Base-by-base conservation (phyloP, 2,113 vertebrate genomes). In the Machaerirhynchus nigripectus region DNA sequence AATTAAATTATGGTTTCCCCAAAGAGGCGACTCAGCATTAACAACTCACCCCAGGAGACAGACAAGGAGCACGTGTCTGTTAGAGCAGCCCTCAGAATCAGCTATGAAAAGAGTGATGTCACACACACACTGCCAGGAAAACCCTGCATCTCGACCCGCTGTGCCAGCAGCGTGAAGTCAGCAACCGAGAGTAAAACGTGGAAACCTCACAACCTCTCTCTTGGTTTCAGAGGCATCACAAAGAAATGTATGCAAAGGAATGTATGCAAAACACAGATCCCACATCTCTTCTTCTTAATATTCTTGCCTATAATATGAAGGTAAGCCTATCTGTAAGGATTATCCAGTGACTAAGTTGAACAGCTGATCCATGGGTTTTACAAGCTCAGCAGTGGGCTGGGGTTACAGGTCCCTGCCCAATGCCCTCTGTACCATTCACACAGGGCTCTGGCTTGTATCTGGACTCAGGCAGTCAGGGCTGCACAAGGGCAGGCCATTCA, bases 91-190 rank as follows among this genome's bases (percentile, higher is more conserved):
- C 35, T 61, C 20, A 10, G 46, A 80, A 86, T 46, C 28, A 61
- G 63, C 59, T 31, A 31, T 3, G 2, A 42, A 64, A 86, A 52
- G 33, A 60, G 30, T 33, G 21, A 52, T 26, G 53, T n/a, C 55
- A 77, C 49, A 56, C 1, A 56, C 1, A 4, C 2, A 2, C 10
- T 28, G 75, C 53, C 49, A 68, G 59, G 27, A 89, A 82, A 89
- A 40, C 13, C 23, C 61, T 59, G 27, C 35, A 47, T 10, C 50
- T 39, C 0, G 0, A 52, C 33, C 20, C 0, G 0, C 39, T 52
- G 44, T n/a, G 27, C 55, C 52, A 78, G 39, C 8, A 3, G 26
- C 21, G 44, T 15, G 50, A n/a, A 39, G 67, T n/a, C 67, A 88
- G 64, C 40, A 65, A 42, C 18, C 0, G 0, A 6, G 15, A 70